phyloP scores from a whole-genome alignment of 2,113 vertebrate species.

The Siphamia tubifer region DNA sequence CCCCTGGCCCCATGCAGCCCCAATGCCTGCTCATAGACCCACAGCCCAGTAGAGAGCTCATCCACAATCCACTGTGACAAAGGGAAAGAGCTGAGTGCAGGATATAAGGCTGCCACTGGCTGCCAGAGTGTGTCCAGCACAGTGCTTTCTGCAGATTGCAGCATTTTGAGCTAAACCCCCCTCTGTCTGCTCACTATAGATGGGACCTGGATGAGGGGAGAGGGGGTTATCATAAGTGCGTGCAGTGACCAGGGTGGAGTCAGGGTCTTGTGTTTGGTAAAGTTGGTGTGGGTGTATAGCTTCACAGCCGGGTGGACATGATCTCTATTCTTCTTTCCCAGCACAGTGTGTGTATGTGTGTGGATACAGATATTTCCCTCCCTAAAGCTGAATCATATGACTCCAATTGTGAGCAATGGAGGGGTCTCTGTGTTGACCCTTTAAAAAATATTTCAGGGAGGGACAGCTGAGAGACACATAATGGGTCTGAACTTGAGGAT shows the following conservation, averaged over 20 bases:
- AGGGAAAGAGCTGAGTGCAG: constrained; percentile 79
- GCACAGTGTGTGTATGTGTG: constrained; percentile 15
- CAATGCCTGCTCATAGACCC: constrained; percentile 45
- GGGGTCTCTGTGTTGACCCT: constrained; percentile 10
- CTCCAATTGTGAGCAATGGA: constrained; percentile 8
- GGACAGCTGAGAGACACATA: background rate
- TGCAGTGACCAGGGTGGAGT: constrained; percentile 30
- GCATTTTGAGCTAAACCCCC: constrained; percentile 77
- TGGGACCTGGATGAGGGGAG: constrained; percentile 35
- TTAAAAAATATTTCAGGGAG: background rate
- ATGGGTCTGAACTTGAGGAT: background rate
- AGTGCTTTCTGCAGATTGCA: constrained; percentile 78
- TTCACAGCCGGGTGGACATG: constrained; percentile 15
- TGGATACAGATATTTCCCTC: constrained; percentile 33
- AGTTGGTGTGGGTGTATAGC: constrained; percentile 32
- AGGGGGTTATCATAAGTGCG: constrained; percentile 48
- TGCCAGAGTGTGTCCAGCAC: constrained; percentile 67
- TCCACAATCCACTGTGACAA: constrained; percentile 75
- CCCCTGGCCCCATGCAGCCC: constrained; percentile 14
- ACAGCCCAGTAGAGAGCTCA: constrained; percentile 54
- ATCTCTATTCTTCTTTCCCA: background rate
- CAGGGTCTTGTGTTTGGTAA: constrained; percentile 19
- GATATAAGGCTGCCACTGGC: constrained; percentile 65
- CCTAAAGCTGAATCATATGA: constrained; percentile 61
- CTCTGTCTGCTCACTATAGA: constrained; percentile 75